A percentile compares a stretch with the other conserved stretches of the same genome.
Conservation (phyloP, 2,113 vertebrate species). For the Rynchops niger region DNA sequence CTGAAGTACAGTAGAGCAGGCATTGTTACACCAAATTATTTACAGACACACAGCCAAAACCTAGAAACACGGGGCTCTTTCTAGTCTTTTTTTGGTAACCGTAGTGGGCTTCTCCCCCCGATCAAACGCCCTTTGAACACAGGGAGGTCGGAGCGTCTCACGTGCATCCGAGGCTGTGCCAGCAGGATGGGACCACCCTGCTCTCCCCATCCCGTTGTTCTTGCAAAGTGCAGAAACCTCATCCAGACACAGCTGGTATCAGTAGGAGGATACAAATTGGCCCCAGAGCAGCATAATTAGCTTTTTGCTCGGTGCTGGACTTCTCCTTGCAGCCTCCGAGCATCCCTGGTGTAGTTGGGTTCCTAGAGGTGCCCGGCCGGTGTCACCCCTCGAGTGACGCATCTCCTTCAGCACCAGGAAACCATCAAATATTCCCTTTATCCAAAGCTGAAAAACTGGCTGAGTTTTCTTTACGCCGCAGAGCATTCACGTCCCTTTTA, state of each 20-base stretch:
- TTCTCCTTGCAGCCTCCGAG: background rate
- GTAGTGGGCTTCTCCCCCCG: background rate
- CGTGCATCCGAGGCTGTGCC: background rate
- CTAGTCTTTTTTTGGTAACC: background rate
- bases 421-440: background rate
- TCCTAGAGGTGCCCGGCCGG: background rate
- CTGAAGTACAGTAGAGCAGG: background rate
- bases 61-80: background rate
- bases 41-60: background rate
- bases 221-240: background rate
- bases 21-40: background rate
- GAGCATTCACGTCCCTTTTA: constrained; percentile 29
- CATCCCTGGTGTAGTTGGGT: fast-evolving
- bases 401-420: background rate
- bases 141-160: background rate
- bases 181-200: background rate
- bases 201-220: background rate
- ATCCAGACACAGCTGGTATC: background rate
- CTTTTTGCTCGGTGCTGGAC: background rate
- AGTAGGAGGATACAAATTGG: background rate
- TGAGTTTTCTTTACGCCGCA: background rate
- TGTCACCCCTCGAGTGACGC: background rate
- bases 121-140: background rate
- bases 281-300: background rate
- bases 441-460: background rate